Base-by-base conservation (phyloP, 2,113 vertebrate genomes). In the Varanus komodoensis region DNA sequence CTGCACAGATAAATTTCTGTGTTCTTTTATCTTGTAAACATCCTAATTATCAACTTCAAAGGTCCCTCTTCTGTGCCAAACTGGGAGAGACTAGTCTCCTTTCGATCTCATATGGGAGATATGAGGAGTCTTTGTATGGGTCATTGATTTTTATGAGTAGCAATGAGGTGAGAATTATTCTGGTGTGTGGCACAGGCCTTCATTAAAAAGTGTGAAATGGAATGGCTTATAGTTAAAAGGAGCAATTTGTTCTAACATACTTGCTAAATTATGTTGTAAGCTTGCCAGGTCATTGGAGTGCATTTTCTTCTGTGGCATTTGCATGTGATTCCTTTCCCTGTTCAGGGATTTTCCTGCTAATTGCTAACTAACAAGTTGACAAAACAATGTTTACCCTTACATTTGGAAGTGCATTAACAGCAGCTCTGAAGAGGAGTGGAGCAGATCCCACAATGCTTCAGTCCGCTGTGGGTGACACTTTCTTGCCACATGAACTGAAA, bases 101-200 rank as follows among this genome's bases (percentile, higher is more conserved):
- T 97, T 96, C 96, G 96, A 87, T 86, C 96, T 97, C 96, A 96
- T 97, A 95, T 93, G 97, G 97, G 97, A 97, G 97, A 97, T 97
- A 97, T 95, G 97, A 97, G 96, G 95, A 97, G 95, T 88, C 96
- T 98, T 97, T 97, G 96, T 97, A 98, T 97, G 98, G 97, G 97
- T 98, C 97, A 96, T 97, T 98, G 98, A 96, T 96, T 98, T 98
- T 98, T 98, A 98, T 98, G 98, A 96, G 97, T 95, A 96, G 97
- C 98, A 98, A 98, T 98, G 98, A 98, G 98, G 98, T 98, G 98
- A 98, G 97, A 98, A 98, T 97, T 97, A 97, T 98, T 98, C 97
- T 97, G 96, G 97, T 97, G 97, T 98, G 98, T 98, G 98, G 98
- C 96, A 97, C 95, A 96, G 95, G 91, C 96, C 96, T 98, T 98